phyloP scores from a whole-genome alignment of 2,113 vertebrate species.

The Calonectris borealis region DNA sequence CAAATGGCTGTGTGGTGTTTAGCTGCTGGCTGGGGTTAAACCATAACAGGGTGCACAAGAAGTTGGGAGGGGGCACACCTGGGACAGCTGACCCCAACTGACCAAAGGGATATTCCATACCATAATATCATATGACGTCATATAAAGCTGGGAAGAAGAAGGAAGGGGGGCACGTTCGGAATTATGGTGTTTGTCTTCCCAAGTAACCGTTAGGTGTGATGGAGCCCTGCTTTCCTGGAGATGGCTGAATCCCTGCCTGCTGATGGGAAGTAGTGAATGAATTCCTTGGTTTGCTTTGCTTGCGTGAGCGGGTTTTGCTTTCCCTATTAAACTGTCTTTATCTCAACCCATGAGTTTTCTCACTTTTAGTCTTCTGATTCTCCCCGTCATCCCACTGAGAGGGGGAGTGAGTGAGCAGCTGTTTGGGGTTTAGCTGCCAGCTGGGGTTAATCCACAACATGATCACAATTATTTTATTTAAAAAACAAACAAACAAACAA shows the following conservation, averaged over 20 bases:
- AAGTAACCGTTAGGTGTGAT: fast-evolving
- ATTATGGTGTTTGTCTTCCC: background rate
- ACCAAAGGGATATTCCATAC: background rate
- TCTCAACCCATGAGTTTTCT: background rate
- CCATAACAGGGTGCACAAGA: background rate
- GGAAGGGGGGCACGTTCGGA: background rate
- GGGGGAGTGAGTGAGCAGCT: background rate
- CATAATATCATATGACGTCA: background rate
- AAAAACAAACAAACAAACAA: background rate
- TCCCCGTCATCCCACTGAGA: background rate
- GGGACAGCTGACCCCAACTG: background rate
- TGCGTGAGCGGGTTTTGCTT: background rate
- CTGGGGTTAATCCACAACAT: background rate
- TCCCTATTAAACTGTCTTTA: background rate
- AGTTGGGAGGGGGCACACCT: background rate
- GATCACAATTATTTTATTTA: background rate
- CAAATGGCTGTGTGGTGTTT: too few relatives aligned
- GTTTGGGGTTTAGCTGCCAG: background rate
- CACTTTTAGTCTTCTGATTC: background rate
- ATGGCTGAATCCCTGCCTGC: background rate
- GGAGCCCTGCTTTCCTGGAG: background rate
- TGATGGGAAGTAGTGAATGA: background rate
- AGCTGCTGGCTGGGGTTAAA: too few relatives aligned
- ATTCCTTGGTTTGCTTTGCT: background rate
- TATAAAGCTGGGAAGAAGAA: background rate